phyloP scores from a whole-genome alignment of 2,888 invertebrate species.

The Chydorus sphaericus region DNA sequence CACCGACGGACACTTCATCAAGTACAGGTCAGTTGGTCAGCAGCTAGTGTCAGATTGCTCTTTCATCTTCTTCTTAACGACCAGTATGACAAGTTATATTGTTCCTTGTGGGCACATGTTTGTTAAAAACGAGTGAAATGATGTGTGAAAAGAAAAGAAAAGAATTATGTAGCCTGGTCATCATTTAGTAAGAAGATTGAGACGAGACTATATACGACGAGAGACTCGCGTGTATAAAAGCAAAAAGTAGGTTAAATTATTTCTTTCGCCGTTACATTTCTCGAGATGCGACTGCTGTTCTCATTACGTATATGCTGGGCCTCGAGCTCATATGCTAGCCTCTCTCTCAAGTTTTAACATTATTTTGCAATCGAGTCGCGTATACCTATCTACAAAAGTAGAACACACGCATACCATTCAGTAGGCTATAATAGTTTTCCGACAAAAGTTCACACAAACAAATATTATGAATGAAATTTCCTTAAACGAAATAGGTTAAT shows the following conservation, averaged over 20 bases:
- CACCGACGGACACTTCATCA: conserved; percentile 7
- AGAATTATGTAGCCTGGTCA: neutral
- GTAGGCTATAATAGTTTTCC: neutral
- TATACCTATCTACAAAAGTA: too few species aligned
- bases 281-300: conserved; percentile 1
- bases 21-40: conserved; percentile 7
- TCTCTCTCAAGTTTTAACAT: too few species aligned
- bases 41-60: too few species aligned
- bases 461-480: neutral
- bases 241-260: neutral
- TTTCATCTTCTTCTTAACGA: neutral
- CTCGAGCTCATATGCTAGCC: too few species aligned
- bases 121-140: neutral
- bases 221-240: too few species aligned
- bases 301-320: too few species aligned
- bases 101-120: neutral
- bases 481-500: too few species aligned
- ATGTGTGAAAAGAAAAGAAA: neutral
- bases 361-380: too few species aligned
- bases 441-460: neutral
- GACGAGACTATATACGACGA: too few species aligned
- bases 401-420: too few species aligned
- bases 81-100: neutral
- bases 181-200: too few species aligned
- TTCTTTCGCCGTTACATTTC: neutral